Evolutionary conservation across 2,888 invertebrate genomes (phyloP).

Genomic region (Cheilosia soror): DNA sequence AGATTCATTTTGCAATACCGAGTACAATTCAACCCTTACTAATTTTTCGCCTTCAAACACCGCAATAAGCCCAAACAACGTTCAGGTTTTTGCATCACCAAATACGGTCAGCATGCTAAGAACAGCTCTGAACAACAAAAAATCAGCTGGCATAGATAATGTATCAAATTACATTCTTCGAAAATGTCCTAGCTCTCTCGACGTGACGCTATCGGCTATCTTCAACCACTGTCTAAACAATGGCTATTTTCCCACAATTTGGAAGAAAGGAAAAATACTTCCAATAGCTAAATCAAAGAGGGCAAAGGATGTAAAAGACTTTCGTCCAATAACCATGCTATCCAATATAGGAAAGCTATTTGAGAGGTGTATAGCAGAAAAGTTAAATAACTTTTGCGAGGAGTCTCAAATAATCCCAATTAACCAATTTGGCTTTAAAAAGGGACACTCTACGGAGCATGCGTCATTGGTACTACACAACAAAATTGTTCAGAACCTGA

Average conservation of each 20-base stretch:
- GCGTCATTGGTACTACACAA: constrained; percentile 3
- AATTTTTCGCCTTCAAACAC: too few relatives aligned
- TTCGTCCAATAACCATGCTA: constrained; percentile 6
- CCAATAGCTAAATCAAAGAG: constrained; percentile 24
- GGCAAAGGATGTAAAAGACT: constrained; percentile 2
- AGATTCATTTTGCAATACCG: too few relatives aligned
- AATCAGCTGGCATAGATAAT: constrained; percentile 9
- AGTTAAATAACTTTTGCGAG: not conserved
- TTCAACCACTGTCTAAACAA: constrained; percentile 36
- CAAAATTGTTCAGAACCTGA: constrained; percentile 7
- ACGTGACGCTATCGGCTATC: not conserved
- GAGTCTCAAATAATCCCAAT: not conserved
- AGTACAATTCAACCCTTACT: too few relatives aligned
- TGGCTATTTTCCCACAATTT: constrained; percentile 15
- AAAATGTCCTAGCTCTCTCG: constrained; percentile 18
- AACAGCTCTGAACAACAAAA: constrained; percentile 20
- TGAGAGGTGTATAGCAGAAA: too few relatives aligned
- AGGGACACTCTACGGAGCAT: not conserved
- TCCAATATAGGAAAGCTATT: too few relatives aligned
- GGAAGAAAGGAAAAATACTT: constrained; percentile 21
- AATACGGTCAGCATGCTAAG: not conserved
- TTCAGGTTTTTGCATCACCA: constrained; percentile 5
- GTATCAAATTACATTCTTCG: constrained; percentile 9
- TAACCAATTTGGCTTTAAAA: constrained; percentile 3
- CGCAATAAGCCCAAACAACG: too few relatives aligned